Base-by-base conservation (phyloP, 2,888 invertebrate genomes). In the Mesorhabditis sp. region DNA sequence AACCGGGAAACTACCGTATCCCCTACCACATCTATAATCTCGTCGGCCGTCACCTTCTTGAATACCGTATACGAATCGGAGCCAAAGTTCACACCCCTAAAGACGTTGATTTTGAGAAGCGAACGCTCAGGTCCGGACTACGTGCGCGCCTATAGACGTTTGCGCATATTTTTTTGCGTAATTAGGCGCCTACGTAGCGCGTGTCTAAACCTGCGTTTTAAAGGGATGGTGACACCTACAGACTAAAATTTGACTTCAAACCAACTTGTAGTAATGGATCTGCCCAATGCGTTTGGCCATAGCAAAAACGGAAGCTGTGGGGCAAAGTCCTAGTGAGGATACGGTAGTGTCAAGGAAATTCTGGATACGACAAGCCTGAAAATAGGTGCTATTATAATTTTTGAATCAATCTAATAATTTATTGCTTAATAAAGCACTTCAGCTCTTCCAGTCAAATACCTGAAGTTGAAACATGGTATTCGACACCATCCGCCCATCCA, bases 301-400 rank as follows among this genome's bases (percentile, higher is more conserved):
- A 13, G 58, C 58, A n/a, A 50, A 50, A n/a, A 50, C 58, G 7
- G 58, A 50, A 50, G 58, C 58, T n/a, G 58, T 50, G 10, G 58
- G 58, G 58, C 58, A 50, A 50, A 50, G 58, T 10, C 58, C 58
- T 10, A 50, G 58, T n/a, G 58, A 50, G 7, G 58, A 50, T 13
- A 50, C 58, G 58, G 58, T 50, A n/a, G 58, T 50, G 58, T 50
- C 58, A n/a, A 50, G 58, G 58, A 50, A 50, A 50, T 50, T 50
- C 58, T 50, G 58, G 58, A 50, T 50, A n/a, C 58, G 58, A 50
- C 58, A 50, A 50, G 58, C 58, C 58, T 50, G 58, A n/a, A 50
- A 50, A 50, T 50, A 50, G 58, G n/a, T 50, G 58, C 28, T 28
- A 50, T 50, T 50, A n/a, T 50, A 50, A 50, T 13, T 10, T 13